These are phyloP conservation scores for Chrysoperla carnea DNA, from an alignment of 1,140 invertebrate species.

Conservation along the genomic window DNA sequence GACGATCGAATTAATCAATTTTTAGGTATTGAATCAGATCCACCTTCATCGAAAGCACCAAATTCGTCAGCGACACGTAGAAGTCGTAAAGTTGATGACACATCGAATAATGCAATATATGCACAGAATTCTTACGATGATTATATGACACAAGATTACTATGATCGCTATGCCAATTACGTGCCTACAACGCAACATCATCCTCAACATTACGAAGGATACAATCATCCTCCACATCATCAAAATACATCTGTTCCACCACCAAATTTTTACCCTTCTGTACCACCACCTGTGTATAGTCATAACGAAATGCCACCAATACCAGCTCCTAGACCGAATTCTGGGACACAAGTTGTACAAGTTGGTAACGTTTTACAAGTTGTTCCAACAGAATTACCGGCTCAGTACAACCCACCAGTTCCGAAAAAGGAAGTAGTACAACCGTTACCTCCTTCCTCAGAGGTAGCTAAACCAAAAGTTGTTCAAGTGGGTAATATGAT, in stretches of 20 bases:
- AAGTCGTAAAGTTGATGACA: not conserved
- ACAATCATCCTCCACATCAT: too few species aligned
- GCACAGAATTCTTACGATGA: not conserved
- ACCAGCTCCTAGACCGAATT: not conserved
- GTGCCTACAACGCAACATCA: not conserved
- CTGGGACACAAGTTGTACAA: slow-evolving; percentile 17
- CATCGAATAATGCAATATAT: not conserved
- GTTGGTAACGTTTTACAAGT: slow-evolving; percentile 33
- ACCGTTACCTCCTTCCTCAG: too few species aligned
- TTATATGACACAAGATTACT: not conserved
- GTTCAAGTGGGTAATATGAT: slow-evolving; percentile 36
- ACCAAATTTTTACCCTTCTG: not conserved
- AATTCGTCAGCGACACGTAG: too few species aligned
- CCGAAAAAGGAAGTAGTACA: too few species aligned
- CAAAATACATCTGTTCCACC: too few species aligned
- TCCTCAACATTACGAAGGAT: too few species aligned
- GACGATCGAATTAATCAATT: slow-evolving; percentile 19
- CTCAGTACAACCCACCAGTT: not conserved
- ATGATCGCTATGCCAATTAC: not conserved
- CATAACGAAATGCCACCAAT: not conserved
- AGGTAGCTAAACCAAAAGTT: slow-evolving; percentile 8
- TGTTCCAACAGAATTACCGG: slow-evolving; percentile 21
- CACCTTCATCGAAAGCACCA: not conserved
- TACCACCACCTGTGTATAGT: not conserved
- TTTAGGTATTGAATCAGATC: slow-evolving; percentile 11